Evolutionary conservation across 2,888 invertebrate species (phyloP).

Genomic region (Netelia inedita): DNA sequence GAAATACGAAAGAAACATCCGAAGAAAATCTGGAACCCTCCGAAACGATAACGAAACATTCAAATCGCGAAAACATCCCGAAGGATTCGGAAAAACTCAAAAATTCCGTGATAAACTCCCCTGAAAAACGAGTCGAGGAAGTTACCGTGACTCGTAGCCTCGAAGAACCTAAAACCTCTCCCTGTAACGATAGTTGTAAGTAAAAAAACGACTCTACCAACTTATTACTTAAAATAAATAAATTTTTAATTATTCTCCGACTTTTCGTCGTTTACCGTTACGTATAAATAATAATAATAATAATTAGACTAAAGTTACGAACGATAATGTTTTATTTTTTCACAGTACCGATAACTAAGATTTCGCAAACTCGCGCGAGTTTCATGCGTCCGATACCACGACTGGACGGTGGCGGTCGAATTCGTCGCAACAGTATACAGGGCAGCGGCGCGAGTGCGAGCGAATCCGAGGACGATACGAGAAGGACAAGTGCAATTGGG

Average conservation of each 20-base stretch:
- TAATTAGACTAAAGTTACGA: no score
- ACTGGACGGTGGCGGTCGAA: conserved; percentile 85
- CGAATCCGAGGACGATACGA: conserved; percentile 89
- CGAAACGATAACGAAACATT: neutral
- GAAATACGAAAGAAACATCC: neutral
- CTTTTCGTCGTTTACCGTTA: neutral
- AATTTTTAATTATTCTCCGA: neutral
- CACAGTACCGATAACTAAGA: conserved; percentile 87
- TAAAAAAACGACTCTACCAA: neutral
- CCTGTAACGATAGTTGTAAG: conserved; percentile 26
- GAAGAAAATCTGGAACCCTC: neutral
- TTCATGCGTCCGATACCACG: conserved; percentile 89
- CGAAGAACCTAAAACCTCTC: conserved; percentile 11
- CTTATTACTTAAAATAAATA: neutral
- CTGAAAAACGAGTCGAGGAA: neutral
- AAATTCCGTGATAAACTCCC: neutral
- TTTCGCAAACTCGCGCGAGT: conserved; percentile 87
- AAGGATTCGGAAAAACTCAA: neutral
- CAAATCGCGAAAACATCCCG: neutral
- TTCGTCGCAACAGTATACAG: conserved; percentile 89
- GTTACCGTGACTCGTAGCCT: neutral
- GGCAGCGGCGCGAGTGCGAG: conserved; percentile 86
- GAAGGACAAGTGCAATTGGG: conserved; percentile 66
- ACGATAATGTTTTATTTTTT: conserved; percentile 39
- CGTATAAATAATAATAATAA: neutral